Conservation (phyloP, 2,797 vertebrate species). For the Acipenser oxyrinchus region DNA sequence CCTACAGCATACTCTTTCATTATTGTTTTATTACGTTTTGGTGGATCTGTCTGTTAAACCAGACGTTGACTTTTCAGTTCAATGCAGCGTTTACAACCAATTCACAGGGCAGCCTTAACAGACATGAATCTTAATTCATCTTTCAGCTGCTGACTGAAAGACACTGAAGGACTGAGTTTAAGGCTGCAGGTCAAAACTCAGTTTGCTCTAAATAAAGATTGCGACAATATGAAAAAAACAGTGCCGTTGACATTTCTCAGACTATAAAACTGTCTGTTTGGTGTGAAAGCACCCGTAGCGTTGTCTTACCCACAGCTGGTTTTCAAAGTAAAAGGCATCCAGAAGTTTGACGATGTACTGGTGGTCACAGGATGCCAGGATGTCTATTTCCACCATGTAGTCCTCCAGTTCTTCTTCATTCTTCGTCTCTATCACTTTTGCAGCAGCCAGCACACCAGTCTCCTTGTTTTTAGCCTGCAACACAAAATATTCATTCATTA, state of each 20-base stretch:
- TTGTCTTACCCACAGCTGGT: constrained; percentile 85
- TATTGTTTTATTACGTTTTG: not conserved
- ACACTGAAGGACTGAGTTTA: too few relatives aligned
- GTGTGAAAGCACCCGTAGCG: not conserved
- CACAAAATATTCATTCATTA: constrained; percentile 17
- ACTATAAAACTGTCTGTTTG: not conserved
- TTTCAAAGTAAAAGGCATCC: constrained; percentile 82
- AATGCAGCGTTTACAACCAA: too few relatives aligned
- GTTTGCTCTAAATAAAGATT: too few relatives aligned
- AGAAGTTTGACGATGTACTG: constrained; percentile 86
- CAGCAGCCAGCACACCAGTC: constrained; percentile 79
- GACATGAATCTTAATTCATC: too few relatives aligned
- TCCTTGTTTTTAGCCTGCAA: constrained; percentile 85
- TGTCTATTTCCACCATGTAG: constrained; percentile 95
- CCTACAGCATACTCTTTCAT: not conserved
- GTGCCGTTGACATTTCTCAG: not conserved
- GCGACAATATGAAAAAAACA: too few relatives aligned
- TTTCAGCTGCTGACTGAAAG: too few relatives aligned
- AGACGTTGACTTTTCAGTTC: not conserved
- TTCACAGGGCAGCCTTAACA: too few relatives aligned
- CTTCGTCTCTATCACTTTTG: constrained; percentile 95
- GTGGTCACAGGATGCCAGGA: constrained; percentile 88
- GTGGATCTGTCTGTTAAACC: too few relatives aligned
- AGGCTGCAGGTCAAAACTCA: too few relatives aligned
- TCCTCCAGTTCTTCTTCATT: constrained; percentile 93